Conservation (phyloP, 1,140 invertebrate genomes). For the Neotoxoptera formosana region DNA sequence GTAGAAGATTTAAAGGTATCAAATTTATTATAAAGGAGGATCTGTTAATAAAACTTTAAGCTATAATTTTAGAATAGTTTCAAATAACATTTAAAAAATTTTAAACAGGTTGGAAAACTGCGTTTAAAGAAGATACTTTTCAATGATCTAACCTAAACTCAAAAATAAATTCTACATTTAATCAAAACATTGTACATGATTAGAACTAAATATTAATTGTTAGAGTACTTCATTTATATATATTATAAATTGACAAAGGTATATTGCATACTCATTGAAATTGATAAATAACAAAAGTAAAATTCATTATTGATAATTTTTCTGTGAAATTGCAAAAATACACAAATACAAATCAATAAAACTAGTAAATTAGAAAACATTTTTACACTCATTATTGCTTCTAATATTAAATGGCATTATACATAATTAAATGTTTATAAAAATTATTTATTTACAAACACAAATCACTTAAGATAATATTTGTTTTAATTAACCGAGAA, state of each 20-base stretch:
- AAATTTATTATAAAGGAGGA: too few relatives aligned
- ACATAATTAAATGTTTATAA: constrained; percentile 1
- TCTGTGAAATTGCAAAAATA: not conserved
- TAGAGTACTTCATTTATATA: not conserved
- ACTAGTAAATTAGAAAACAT: not conserved
- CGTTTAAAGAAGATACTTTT: not conserved
- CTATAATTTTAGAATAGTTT: too few relatives aligned
- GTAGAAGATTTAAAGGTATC: not conserved
- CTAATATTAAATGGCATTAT: constrained; percentile 29
- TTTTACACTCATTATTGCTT: not conserved
- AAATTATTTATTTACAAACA: constrained; percentile 41
- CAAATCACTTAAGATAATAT: constrained; percentile 36
- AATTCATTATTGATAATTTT: not conserved
- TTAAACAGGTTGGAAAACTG: too few relatives aligned
- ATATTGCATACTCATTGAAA: not conserved
- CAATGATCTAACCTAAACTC: not conserved
- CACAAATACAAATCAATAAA: constrained; percentile 8
- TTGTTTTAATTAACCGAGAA: not conserved
- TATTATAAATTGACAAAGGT: not conserved
- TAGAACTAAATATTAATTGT: not conserved
- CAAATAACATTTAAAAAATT: too few relatives aligned
- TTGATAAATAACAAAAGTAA: not conserved
- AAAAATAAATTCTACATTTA: not conserved
- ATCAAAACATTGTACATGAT: not conserved
- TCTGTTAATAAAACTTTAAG: not conserved